These are phyloP conservation scores for Antrozous pallidus DNA, from an alignment of 2,797 vertebrate genomes.

Conservation along the genomic window DNA sequence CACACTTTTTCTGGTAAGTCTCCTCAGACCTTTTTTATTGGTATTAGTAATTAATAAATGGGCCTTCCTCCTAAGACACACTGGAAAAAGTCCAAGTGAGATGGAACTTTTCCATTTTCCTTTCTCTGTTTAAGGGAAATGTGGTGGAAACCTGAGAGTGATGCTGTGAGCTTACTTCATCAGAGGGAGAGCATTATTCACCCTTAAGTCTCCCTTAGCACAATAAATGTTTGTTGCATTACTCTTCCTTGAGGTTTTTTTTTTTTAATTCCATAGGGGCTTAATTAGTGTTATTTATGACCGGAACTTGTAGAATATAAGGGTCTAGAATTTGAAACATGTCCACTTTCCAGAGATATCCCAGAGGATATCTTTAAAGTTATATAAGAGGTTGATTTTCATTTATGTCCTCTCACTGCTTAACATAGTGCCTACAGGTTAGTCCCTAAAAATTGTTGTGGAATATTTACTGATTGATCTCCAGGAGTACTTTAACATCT, in stretches of 20 bases:
- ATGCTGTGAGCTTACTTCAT: not conserved
- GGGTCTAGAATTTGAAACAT: not conserved
- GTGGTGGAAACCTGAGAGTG: not conserved
- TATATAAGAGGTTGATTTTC: not conserved
- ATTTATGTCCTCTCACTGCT: not conserved
- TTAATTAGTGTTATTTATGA: not conserved
- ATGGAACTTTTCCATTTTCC: not conserved
- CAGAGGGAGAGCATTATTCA: too few relatives aligned
- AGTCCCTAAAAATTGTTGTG: not conserved
- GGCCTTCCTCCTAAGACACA: not conserved
- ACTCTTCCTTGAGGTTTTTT: not conserved
- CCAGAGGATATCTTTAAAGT: not conserved
- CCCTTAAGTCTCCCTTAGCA: not conserved
- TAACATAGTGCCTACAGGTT: not conserved
- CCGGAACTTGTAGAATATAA: not conserved
- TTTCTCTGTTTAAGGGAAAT: not conserved
- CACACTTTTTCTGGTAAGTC: not conserved
- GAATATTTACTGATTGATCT: constrained; percentile 47
- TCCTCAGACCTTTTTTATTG: not conserved
- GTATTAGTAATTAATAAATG: not conserved
- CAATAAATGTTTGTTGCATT: not conserved
- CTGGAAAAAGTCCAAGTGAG: not conserved
- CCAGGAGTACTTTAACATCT: constrained; percentile 35
- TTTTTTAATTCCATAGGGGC: not conserved
- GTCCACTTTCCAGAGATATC: not conserved